Evolutionary conservation across 2,113 vertebrate genomes (phyloP).

Genomic region (Siniperca chuatsi): DNA sequence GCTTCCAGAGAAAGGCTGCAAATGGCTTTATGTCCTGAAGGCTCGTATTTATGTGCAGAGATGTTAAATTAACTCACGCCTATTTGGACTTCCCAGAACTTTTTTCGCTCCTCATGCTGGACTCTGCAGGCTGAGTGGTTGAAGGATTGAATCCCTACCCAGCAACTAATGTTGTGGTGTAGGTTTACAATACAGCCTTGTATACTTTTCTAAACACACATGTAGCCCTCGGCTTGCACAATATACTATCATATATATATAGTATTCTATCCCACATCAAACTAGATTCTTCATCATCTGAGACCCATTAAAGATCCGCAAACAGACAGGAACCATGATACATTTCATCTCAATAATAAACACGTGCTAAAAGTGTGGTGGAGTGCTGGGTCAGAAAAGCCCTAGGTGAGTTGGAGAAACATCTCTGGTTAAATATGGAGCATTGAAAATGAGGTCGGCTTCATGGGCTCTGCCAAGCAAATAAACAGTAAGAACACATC

Average conservation of each 20-base stretch:
- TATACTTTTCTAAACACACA: slow-evolving; percentile 12
- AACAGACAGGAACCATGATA: not conserved
- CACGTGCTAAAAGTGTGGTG: slow-evolving; percentile 37
- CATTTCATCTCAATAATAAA: slow-evolving; percentile 45
- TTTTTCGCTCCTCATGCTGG: not conserved
- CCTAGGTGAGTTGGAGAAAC: slow-evolving; percentile 56
- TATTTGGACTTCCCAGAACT: not conserved
- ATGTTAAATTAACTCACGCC: slow-evolving; percentile 19
- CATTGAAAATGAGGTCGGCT: slow-evolving; percentile 36
- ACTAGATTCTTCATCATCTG: slow-evolving; percentile 13
- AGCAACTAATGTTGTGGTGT: slow-evolving; percentile 15
- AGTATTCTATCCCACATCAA: slow-evolving; percentile 10
- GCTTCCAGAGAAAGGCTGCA: slow-evolving; percentile 54
- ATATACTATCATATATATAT: not conserved
- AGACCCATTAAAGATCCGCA: slow-evolving; percentile 4
- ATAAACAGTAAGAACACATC: slow-evolving; percentile 51
- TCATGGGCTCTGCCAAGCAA: slow-evolving; percentile 50
- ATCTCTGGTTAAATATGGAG: slow-evolving; percentile 38
- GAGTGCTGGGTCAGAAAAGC: slow-evolving; percentile 36
- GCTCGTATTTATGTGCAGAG: slow-evolving; percentile 35
- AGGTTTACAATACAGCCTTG: not conserved
- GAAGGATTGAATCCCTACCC: slow-evolving; percentile 37
- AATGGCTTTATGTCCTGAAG: slow-evolving; percentile 27
- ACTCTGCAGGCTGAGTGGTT: slow-evolving; percentile 12
- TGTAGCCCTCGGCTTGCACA: not conserved